Evolutionary conservation across 2,888 invertebrate species (phyloP).

Genomic region (Apamea crenata): DNA sequence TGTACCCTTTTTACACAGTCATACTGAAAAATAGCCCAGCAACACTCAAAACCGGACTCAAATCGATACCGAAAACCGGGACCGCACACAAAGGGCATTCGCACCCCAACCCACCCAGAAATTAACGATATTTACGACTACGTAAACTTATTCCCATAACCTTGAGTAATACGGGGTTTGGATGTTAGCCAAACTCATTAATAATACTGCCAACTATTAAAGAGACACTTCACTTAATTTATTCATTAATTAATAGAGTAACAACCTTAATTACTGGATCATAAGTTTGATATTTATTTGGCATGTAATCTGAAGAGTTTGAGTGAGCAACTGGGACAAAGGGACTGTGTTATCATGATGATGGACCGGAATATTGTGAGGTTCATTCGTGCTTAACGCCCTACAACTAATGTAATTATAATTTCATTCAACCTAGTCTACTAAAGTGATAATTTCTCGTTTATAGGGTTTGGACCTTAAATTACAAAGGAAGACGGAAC

Average conservation of each 20-base stretch:
- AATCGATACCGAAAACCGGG: constrained; percentile 31
- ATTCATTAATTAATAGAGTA: constrained; percentile 69
- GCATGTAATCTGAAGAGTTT: constrained; percentile 40
- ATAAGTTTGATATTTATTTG: constrained; percentile 66
- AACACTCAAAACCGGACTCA: not conserved
- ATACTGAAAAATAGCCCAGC: constrained; percentile 2
- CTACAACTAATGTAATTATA: not conserved
- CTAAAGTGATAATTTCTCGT: not conserved
- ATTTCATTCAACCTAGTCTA: not conserved
- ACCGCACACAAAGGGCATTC: constrained; percentile 31
- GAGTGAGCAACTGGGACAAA: not conserved
- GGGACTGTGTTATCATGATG: constrained; percentile 3
- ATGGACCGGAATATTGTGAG: constrained; percentile 5
- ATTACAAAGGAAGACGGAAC: too few relatives aligned
- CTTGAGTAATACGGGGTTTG: constrained; percentile 69
- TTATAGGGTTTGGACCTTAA: too few relatives aligned
- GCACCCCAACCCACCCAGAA: constrained; percentile 40
- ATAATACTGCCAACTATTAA: constrained; percentile 71
- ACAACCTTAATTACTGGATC: constrained; percentile 57
- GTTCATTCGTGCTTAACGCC: not conserved
- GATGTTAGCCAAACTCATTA: constrained; percentile 72
- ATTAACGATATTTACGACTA: constrained; percentile 65
- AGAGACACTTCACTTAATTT: constrained; percentile 70
- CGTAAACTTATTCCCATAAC: constrained; percentile 63
- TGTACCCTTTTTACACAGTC: not conserved